These are phyloP conservation scores for Callosobruchus maculatus DNA, from an alignment of 2,888 invertebrate species.

Conservation along the genomic window DNA sequence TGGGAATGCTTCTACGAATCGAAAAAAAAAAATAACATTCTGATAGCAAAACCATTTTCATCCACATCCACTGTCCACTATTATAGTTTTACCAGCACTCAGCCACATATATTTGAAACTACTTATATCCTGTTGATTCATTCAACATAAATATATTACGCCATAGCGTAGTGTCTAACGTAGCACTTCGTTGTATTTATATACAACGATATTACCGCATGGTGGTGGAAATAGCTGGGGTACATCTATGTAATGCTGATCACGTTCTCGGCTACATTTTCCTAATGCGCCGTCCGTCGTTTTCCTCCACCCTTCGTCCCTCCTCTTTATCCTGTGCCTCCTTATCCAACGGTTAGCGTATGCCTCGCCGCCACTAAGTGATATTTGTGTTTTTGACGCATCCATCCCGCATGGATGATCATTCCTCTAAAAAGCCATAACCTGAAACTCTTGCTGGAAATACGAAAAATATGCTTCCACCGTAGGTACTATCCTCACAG, in stretches of 20 bases:
- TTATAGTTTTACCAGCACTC: no score
- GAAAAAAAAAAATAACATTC: no score
- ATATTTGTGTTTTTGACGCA: slow-evolving; percentile 47
- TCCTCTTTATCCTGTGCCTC: not conserved
- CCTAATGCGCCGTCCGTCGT: not conserved
- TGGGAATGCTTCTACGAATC: no score
- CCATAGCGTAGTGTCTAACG: not conserved
- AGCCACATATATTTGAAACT: no score
- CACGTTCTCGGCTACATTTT: not conserved
- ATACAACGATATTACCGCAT: not conserved
- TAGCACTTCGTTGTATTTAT: not conserved
- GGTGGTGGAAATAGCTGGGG: not conserved
- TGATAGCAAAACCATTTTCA: no score
- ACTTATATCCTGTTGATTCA: not conserved
- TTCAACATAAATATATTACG: not conserved
- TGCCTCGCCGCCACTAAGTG: slow-evolving; percentile 42
- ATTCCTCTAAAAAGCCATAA: no score
- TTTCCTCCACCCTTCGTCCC: not conserved
- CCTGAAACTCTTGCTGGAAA: not conserved
- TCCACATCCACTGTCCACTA: no score
- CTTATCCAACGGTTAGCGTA: slow-evolving; percentile 37
- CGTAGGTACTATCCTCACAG: no score
- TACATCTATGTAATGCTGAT: not conserved
- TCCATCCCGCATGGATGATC: slow-evolving; percentile 39
- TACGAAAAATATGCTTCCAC: not conserved